These are phyloP conservation scores for Lottia gigantea DNA, from an alignment of 2,888 invertebrate genomes.

Conservation along the genomic window DNA sequence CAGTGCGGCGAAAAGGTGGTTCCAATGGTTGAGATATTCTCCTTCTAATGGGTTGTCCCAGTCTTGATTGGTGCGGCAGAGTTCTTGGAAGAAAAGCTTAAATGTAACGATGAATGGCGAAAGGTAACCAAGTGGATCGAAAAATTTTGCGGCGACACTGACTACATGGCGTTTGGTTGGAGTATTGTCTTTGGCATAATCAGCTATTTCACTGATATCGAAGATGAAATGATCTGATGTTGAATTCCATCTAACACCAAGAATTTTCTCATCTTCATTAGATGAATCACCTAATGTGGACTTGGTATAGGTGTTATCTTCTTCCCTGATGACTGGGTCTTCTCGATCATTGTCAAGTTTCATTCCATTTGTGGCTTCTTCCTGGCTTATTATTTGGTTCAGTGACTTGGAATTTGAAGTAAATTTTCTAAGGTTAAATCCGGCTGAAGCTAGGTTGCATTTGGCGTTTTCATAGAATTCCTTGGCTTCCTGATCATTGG, in stretches of 20 bases:
- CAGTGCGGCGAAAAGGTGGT: too few relatives aligned
- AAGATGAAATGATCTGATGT: background rate
- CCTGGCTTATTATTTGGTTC: background rate
- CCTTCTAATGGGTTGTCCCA: too few relatives aligned
- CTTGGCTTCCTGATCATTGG: background rate
- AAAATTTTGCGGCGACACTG: background rate
- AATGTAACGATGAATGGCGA: too few relatives aligned
- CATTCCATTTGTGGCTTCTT: background rate
- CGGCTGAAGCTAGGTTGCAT: background rate
- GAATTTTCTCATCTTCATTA: background rate
- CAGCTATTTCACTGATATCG: background rate
- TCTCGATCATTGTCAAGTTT: background rate
- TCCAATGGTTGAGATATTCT: too few relatives aligned
- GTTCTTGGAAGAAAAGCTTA: too few relatives aligned
- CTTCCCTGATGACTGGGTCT: background rate
- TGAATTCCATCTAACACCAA: background rate
- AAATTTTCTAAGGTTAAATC: constrained; percentile 2
- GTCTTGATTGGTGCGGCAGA: too few relatives aligned
- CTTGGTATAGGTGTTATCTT: background rate
- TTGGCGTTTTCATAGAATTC: background rate
- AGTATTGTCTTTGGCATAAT: background rate
- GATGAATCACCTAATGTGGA: background rate
- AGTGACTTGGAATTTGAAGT: too few relatives aligned
- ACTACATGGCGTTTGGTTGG: background rate
- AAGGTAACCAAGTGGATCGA: background rate